Evolutionary conservation across 2,797 vertebrate genomes (phyloP), one percentile per base, ranked within the genome.

Genomic region (Hydrolagus colliei): DNA sequence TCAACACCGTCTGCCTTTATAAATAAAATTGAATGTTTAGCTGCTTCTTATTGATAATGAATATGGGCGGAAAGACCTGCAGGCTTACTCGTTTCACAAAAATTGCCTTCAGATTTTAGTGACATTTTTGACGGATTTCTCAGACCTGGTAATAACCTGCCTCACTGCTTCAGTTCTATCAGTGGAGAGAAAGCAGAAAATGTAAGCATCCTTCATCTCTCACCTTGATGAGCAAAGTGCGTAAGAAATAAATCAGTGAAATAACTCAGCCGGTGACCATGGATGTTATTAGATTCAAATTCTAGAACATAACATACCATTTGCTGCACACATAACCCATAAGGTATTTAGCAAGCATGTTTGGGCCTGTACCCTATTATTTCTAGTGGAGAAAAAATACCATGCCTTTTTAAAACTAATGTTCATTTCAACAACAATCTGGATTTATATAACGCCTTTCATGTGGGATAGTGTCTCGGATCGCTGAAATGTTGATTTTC

Each of bases 111-210:
- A 68, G 79, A 84, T 71, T 84, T 84, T 41, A 35, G 63, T 84
- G 79, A 84, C 79, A 84, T 84, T 84, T 84, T 68, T 84, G 79
- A 84, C 79, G 41, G 65, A 84, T 71, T 84, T 52, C 79, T 84
- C 65, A 71, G 12, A 65, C 79, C 79, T 84, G 65, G 65, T 84
- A 84, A 84, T 84, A 71, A 84, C 65, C 65, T 84, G 79, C 79
- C 65, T 84, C 79, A 84, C 79, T 84, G 79, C 65, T 65, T 84
- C 65, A 84, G 79, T 71, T 84, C 65, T 68, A 84, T 84, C 71
- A 84, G 65, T 84, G 65, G 74, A 84, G 35, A 71, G 79, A 41
- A 84, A 67, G 79, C 41, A 65, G 79, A 27, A 68, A 32, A 84
- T 68, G 52, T 84, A 67, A 65, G 32, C 79, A 35, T 71, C 65